Percentiles rank a stretch among this genome's conserved stretches.
These are phyloP conservation scores for Apodemia duryi DNA, from an alignment of 2,888 invertebrate genomes.

Conservation along the genomic window DNA sequence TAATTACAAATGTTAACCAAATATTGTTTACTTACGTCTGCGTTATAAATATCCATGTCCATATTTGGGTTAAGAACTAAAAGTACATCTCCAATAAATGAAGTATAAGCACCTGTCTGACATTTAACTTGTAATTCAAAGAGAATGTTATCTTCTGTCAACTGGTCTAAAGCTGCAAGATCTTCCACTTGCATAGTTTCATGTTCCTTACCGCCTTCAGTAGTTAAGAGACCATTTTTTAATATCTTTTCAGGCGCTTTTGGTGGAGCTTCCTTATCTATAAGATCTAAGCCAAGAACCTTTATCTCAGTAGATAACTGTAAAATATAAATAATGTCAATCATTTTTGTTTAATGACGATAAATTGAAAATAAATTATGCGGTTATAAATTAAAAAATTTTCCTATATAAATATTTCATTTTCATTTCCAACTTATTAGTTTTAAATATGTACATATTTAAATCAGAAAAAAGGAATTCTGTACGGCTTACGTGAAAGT, in stretches of 20 bases:
- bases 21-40: slow-evolving; percentile 75
- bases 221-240: slow-evolving; percentile 65
- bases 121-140: slow-evolving; percentile 84
- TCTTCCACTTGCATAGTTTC: slow-evolving; percentile 91
- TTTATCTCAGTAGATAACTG: slow-evolving; percentile 87
- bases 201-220: slow-evolving; percentile 75
- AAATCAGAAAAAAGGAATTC: background rate
- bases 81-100: slow-evolving; percentile 90
- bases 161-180: slow-evolving; percentile 86
- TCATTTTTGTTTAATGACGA: no score
- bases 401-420: background rate
- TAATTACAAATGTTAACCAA: no score
- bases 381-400: background rate
- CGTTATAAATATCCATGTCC: slow-evolving; percentile 84
- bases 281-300: slow-evolving; percentile 69
- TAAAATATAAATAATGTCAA: slow-evolving; percentile 24
- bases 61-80: slow-evolving; percentile 90
- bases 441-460: background rate
- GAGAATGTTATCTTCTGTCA: slow-evolving; percentile 86
- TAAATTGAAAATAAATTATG: no score
- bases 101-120: slow-evolving; percentile 83
- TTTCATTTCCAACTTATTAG: no score
- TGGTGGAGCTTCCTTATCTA: slow-evolving; percentile 52
- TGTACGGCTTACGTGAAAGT: slow-evolving; percentile 81
- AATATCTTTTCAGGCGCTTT: slow-evolving; percentile 71